A percentile compares a stretch with the other conserved stretches of the same genome.
Conservation (phyloP, 2,113 vertebrate genomes). For the Phodopus roborovskii region DNA sequence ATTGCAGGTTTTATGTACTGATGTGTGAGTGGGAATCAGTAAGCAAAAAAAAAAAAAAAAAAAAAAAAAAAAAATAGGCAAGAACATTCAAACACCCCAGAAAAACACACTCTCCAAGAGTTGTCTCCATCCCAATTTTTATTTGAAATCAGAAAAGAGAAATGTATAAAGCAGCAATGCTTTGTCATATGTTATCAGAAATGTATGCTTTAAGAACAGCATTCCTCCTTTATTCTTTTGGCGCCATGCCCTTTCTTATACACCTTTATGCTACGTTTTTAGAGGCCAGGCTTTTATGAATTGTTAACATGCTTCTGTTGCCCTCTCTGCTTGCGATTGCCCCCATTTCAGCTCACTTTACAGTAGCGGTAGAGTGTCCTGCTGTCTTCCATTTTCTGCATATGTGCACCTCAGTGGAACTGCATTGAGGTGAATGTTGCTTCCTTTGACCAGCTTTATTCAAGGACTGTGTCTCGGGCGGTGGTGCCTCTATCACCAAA, state of each 20-base stretch:
- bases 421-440: slow-evolving; percentile 62
- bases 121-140: not conserved
- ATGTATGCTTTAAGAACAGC: not conserved
- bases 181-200: not conserved
- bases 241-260: not conserved
- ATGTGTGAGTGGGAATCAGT: not conserved
- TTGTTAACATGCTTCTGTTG: slow-evolving; percentile 40
- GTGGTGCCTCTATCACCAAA: slow-evolving; percentile 30
- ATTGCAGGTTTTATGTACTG: not conserved
- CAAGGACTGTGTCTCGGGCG: slow-evolving; percentile 23
- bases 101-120: not conserved
- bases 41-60: not conserved
- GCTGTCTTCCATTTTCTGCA: slow-evolving; percentile 69
- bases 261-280: slow-evolving; percentile 35
- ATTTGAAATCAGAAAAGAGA: slow-evolving; percentile 27
- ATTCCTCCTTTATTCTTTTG: slow-evolving; percentile 47
- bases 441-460: slow-evolving; percentile 5
- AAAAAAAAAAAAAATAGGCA: too few relatives aligned
- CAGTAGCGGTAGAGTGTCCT: slow-evolving; percentile 7
- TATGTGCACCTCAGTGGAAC: slow-evolving; percentile 49
- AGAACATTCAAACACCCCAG: not conserved
- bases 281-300: slow-evolving; percentile 50
- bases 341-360: slow-evolving; percentile 66
- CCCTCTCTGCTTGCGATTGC: slow-evolving; percentile 70
- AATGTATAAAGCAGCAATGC: not conserved